Percentiles rank a stretch among this genome's conserved stretches.
Evolutionary conservation across 2,888 invertebrate genomes (phyloP).

Genomic region (Drosophila neonasuta): DNA sequence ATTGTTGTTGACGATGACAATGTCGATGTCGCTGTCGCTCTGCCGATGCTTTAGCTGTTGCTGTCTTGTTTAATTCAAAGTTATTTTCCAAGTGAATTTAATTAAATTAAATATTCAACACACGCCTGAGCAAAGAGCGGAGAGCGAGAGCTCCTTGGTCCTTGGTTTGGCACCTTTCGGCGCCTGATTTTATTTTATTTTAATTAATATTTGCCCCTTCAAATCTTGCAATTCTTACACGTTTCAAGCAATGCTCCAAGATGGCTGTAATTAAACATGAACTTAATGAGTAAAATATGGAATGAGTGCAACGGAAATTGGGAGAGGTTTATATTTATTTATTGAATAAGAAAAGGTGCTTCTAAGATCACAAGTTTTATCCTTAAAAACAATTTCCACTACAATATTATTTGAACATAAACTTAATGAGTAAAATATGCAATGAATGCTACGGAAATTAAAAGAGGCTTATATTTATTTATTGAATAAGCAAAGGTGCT

Average conservation of each 20-base stretch:
- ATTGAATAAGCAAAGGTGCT: no score
- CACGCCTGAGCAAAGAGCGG: conserved; percentile 52
- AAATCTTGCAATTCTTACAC: conserved; percentile 53
- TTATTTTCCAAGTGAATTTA: conserved; percentile 75
- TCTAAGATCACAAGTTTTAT: no score
- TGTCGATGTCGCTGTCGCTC: no score
- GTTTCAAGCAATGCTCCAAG: conserved; percentile 26
- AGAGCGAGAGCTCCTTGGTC: conserved; percentile 17
- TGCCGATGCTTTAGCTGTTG: conserved; percentile 30
- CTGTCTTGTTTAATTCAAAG: conserved; percentile 64
- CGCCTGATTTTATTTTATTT: conserved; percentile 50
- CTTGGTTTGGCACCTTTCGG: conserved; percentile 44
- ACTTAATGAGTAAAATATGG: neutral
- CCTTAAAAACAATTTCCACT: no score
- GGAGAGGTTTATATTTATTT: neutral
- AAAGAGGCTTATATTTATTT: no score
- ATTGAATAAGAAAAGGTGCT: no score
- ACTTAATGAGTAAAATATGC: no score
- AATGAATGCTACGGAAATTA: no score
- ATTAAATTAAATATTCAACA: conserved; percentile 75
- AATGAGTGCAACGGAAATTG: neutral
- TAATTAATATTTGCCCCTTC: conserved; percentile 60
- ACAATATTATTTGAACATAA: no score
- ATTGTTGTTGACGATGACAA: conserved; percentile 2
- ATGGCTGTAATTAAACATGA: conserved; percentile 19